Evolutionary conservation across 1,140 invertebrate genomes (phyloP), one percentile per base, ranked within the genome.

Genomic region (Harlomillsia oculata): DNA sequence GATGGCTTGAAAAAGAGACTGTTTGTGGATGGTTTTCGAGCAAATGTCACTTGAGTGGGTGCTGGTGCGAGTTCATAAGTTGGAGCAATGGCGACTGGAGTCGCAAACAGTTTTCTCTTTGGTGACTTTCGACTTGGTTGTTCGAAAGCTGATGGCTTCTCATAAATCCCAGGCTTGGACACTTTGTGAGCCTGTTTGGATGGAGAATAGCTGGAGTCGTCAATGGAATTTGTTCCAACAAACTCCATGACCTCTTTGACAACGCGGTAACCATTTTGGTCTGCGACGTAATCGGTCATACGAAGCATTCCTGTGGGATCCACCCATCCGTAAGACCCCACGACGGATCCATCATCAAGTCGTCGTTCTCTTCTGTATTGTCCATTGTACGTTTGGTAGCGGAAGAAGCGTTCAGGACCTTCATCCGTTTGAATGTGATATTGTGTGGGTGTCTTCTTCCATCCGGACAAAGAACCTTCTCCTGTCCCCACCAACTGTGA

Each of bases 371-470:
- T 89, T 14, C 88, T 76, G 68, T 87, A 92, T 68, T 92, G 87
- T 2, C 87, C 87, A 69, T 84, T 89, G 60, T 84, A 78, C 0
- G 88, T 92, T 72, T 90, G 87, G 69, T 84, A 91, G 53, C 84
- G 78, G 64, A 70, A 69, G 46, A 63, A 68, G 20, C 87, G 75
- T 66, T 89, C 87, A 0, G 60, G 44, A 14, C 60, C 87, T 71
- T 89, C 87, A 68, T 91, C 88, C n/a, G 86, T 90, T 72, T 90
- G 88, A 64, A 90, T 87, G 72, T 91, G 87, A 71, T 89, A 90
- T 71, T 89, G 87, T 0, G 76, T 77, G 8, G 78, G 77, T 58
- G 74, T 70, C 18, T 75, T 71, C 50, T 76, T 77, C 76, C 77
- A 82, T 39, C 76, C 77, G 23, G 64, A 65, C 37, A 65, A 32